Evolutionary conservation across 2,888 invertebrate genomes (phyloP), one percentile per base, ranked within the genome.

Genomic region (Hanleya hanleyi): DNA sequence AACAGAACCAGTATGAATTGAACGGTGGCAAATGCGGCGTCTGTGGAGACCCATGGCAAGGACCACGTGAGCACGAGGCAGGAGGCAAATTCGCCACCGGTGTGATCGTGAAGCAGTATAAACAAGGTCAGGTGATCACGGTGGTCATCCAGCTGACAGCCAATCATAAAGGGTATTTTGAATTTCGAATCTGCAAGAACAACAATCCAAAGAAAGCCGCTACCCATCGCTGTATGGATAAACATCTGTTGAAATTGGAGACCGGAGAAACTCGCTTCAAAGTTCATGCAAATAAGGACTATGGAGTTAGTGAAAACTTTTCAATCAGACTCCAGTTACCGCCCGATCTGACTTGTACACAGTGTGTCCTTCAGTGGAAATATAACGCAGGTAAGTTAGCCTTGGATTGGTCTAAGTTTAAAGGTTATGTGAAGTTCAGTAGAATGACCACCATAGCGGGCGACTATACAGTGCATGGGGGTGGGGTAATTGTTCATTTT

Each of bases 11-110:
- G 68, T 86, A 83, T 67, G 82, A 83, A 26, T 37, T 71, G 33
- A 85, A 84, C 73, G 83, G 81, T 38, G 97, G 97, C 0, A 94
- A 94, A 84, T 97, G 97, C 88, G 97, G 97, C 0, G 93, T 96
- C 62, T 97, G 97, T 87, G 97, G 97, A 0, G 97, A 97, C 90
- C 94, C 96, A 1, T 94, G 94, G 88, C 77, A 84, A 12, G 85
- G 85, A 4, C 84, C 87, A n/a, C 83, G 87, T 18, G 81, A 83
- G 26, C 86, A 89, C 74, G 90, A 90, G 79, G 80, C 83, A 9
- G 87, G 89, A 2, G 90, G 90, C 1, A 84, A 81, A 72, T 90
- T 85, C 77, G 89, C 88, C 15, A 86, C 79, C 41, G 90, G 90
- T 29, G 83, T 87, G 12, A 86, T 90, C 32, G 87, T 85, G n/a